Conservation (phyloP, 2,888 invertebrate species). For the Drosophila diplacantha region DNA sequence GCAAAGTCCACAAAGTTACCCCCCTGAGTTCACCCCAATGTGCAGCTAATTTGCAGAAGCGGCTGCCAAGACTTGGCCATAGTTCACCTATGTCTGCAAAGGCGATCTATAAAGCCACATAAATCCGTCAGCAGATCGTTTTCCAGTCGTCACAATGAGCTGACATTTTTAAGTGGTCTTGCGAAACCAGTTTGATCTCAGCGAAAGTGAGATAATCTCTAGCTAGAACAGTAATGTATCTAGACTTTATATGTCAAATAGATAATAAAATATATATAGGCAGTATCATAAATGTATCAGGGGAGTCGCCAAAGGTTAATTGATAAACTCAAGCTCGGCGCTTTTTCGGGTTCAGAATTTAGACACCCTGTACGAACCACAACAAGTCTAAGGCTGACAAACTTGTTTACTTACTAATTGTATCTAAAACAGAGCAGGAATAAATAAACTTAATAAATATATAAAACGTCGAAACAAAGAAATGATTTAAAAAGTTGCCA, state of each 20-base stretch:
- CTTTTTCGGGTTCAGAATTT: background rate
- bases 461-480: conserved; percentile 34
- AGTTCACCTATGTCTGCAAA: background rate
- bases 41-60: conserved; percentile 6
- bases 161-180: conserved; percentile 18
- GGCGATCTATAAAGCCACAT: conserved; percentile 13
- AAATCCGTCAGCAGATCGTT: conserved; percentile 7
- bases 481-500: conserved; percentile 33
- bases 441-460: conserved; percentile 33
- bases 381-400: conserved; percentile 49
- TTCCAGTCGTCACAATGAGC: conserved; percentile 10
- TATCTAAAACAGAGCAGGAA: conserved; percentile 28
- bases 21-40: conserved; percentile 3
- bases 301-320: conserved; percentile 25
- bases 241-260: background rate
- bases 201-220: conserved; percentile 29
- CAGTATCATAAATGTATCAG: background rate
- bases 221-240: conserved; percentile 5
- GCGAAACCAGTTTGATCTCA: conserved; percentile 46
- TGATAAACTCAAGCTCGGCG: conserved; percentile 22
- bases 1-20: background rate
- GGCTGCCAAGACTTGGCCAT: background rate
- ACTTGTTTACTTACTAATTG: conserved; percentile 52
- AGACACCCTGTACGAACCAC: conserved; percentile 52
- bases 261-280: background rate